Conservation (phyloP, 2,113 vertebrate genomes). For the Bothrops jararaca region DNA sequence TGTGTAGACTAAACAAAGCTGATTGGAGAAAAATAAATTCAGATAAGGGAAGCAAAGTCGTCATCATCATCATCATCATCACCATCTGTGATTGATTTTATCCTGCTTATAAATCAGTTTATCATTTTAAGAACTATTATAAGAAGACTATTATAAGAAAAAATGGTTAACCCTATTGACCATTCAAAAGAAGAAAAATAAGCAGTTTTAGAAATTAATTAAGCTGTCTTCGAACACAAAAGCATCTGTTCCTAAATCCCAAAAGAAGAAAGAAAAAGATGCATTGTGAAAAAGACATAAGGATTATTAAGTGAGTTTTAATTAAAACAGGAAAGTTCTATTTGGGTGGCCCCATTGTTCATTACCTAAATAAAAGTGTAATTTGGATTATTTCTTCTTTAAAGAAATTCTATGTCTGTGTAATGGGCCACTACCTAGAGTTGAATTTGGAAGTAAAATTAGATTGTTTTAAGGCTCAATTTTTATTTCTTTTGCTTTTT, state of each 20-base stretch:
- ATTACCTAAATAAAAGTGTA: background rate
- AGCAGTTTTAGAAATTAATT: background rate
- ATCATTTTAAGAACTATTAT: background rate
- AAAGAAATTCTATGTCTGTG: background rate
- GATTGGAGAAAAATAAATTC: background rate
- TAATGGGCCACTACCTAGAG: background rate
- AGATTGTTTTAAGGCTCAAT: background rate
- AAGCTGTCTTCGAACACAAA: background rate
- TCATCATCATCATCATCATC: background rate
- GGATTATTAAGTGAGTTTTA: background rate
- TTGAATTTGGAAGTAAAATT: background rate
- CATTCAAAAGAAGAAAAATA: background rate
- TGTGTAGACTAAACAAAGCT: background rate
- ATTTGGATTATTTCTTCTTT: background rate
- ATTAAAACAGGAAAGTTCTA: background rate
- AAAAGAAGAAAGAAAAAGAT: background rate
- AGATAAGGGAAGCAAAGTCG: background rate
- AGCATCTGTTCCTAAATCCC: background rate
- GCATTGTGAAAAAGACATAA: background rate
- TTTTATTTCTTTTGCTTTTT: background rate
- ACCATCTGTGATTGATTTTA: background rate
- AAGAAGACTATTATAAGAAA: background rate
- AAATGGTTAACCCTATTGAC: background rate
- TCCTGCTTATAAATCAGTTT: background rate
- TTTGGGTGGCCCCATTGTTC: background rate